A percentile compares a stretch with the other conserved stretches of the same genome.
These are phyloP conservation scores for Cygnus buccinator DNA, from an alignment of 2,113 vertebrate species.

Conservation along the genomic window DNA sequence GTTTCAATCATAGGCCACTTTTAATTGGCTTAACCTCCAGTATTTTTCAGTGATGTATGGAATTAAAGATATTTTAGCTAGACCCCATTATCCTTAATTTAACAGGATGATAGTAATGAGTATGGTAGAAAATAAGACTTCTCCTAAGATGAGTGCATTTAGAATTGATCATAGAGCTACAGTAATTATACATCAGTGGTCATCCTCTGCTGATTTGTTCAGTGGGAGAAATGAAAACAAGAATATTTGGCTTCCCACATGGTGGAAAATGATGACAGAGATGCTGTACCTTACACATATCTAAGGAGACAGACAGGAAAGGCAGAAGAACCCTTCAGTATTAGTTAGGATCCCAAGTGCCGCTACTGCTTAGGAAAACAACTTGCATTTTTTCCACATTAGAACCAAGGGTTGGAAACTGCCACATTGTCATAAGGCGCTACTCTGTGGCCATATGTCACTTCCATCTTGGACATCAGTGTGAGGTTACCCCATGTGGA, in stretches of 20 bases:
- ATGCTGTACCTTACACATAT: background rate
- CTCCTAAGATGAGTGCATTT: background rate
- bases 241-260: background rate
- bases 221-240: background rate
- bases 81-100: background rate
- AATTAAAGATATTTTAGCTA: background rate
- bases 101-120: background rate
- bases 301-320: background rate
- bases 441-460: background rate
- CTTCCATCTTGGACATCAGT: background rate
- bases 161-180: background rate
- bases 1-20: background rate
- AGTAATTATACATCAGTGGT: background rate
- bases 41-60: background rate
- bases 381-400: background rate
- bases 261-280: background rate
- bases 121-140: background rate
- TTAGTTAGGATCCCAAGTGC: background rate
- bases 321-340: background rate
- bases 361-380: background rate
- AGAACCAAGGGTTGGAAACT: background rate
- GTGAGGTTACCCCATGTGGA: background rate
- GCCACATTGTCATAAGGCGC: background rate
- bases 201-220: background rate
- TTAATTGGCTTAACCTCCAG: background rate